Percentiles rank a stretch among this genome's conserved stretches.
Conservation (phyloP, 2,113 vertebrate genomes). For the Aspidoscelis tigris region DNA sequence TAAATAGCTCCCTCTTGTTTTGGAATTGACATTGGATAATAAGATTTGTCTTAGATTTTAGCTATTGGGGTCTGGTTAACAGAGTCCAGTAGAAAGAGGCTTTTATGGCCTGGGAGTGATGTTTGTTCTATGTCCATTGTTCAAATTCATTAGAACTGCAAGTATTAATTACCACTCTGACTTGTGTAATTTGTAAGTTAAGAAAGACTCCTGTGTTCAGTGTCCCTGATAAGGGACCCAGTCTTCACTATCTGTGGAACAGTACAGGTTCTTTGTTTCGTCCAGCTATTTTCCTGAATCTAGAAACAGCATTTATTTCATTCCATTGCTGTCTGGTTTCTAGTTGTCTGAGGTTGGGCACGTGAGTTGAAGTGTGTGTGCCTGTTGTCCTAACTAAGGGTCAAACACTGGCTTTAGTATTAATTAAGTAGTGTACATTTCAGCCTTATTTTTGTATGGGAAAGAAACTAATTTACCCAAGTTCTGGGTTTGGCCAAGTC, state of each 20-base stretch:
- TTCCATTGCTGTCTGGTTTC: background rate
- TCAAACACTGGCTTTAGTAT: background rate
- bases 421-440: background rate
- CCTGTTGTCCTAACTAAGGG: background rate
- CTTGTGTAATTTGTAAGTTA: constrained; percentile 48
- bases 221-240: constrained; percentile 57
- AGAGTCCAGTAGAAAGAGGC: constrained; percentile 12
- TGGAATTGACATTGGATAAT: constrained; percentile 11
- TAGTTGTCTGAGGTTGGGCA: background rate
- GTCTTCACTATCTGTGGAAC: constrained; percentile 24
- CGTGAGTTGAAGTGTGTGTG: background rate
- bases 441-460: background rate
- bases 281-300: background rate
- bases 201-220: constrained; percentile 29
- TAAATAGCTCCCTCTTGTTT: constrained; percentile 11
- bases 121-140: background rate
- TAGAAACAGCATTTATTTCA: background rate
- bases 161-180: constrained; percentile 37
- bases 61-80: constrained; percentile 23
- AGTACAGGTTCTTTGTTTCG: constrained; percentile 10
- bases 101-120: background rate
- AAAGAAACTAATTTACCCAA: background rate
- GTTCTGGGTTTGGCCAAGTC: background rate
- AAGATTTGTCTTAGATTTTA: background rate
- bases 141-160: constrained; percentile 30